phyloP scores from a whole-genome alignment of 2,113 vertebrate genomes.

The Recurvirostra avosetta region DNA sequence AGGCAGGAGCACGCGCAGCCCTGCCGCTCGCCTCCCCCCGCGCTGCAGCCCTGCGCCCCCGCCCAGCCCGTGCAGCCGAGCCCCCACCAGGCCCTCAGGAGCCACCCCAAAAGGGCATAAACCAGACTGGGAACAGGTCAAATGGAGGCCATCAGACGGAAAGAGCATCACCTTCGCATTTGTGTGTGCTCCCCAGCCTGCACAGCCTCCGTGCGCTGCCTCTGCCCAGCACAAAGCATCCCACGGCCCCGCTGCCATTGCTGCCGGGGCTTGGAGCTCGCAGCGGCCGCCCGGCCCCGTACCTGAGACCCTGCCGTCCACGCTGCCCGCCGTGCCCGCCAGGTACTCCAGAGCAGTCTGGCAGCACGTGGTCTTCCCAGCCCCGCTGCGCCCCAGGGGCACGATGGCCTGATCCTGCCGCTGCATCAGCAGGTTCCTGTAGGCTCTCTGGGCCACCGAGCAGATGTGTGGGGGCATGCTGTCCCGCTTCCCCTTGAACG shows the following conservation, averaged over 20 bases:
- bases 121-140: accelerated
- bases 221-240: neutral
- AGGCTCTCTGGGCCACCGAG: slow-evolving; percentile 80
- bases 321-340: slow-evolving; percentile 77
- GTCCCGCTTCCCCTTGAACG: slow-evolving; percentile 35
- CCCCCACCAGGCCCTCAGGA: accelerated
- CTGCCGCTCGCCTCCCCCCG: accelerated
- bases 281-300: accelerated
- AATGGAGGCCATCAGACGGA: too few relatives aligned
- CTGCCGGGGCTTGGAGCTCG: neutral
- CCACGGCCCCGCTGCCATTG: accelerated
- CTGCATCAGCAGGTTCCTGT: slow-evolving; percentile 80
- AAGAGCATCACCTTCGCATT: neutral
- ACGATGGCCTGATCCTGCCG: slow-evolving; percentile 86
- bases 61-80: neutral
- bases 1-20: accelerated
- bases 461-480: slow-evolving; percentile 71
- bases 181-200: accelerated
- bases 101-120: neutral
- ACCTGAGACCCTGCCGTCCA: slow-evolving; percentile 72
- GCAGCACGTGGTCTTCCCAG: slow-evolving; percentile 85
- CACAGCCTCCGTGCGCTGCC: accelerated
- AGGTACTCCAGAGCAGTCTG: slow-evolving; percentile 79
- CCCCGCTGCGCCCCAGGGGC: slow-evolving; percentile 83
- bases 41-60: accelerated